A percentile compares a stretch with the other conserved stretches of the same genome.
Conservation (phyloP, 2,888 invertebrate genomes). For the Parasteatoda lunata region DNA sequence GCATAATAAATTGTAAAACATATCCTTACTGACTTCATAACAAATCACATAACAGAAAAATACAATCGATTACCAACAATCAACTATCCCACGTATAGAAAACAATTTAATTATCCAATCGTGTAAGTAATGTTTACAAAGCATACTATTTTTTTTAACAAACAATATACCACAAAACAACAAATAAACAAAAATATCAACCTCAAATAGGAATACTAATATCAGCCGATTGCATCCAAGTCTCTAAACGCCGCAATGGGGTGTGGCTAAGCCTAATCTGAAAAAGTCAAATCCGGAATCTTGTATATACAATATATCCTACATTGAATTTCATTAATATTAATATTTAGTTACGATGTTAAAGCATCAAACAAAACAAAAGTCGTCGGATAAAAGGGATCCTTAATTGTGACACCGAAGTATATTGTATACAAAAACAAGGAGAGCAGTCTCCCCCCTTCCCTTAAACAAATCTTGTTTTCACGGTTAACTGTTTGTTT, state of each 20-base stretch:
- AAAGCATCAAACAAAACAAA: too few species aligned
- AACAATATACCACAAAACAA: not conserved
- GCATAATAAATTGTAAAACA: too few species aligned
- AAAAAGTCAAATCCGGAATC: constrained; percentile 18
- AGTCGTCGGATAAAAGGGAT: not conserved
- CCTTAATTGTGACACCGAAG: constrained; percentile 27
- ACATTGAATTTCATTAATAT: not conserved
- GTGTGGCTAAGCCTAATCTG: constrained; percentile 66
- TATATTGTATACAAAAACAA: constrained; percentile 48
- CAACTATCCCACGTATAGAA: too few species aligned
- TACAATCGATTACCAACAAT: too few species aligned
- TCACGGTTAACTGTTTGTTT: constrained; percentile 47
- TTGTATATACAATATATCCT: not conserved
- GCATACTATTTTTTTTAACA: not conserved
- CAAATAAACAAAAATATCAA: constrained; percentile 10
- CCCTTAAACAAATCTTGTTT: not conserved
- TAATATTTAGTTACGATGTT: too few species aligned
- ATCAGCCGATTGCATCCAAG: constrained; percentile 44
- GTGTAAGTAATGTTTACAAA: not conserved
- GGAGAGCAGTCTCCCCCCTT: constrained; percentile 51
- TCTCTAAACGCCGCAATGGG: constrained; percentile 63
- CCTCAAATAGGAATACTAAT: constrained; percentile 32
- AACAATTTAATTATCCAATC: not conserved
- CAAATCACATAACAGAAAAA: too few species aligned
- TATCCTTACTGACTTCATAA: too few species aligned